Conservation (phyloP, 2,113 vertebrate genomes). For the Oncorhynchus clarkii region DNA sequence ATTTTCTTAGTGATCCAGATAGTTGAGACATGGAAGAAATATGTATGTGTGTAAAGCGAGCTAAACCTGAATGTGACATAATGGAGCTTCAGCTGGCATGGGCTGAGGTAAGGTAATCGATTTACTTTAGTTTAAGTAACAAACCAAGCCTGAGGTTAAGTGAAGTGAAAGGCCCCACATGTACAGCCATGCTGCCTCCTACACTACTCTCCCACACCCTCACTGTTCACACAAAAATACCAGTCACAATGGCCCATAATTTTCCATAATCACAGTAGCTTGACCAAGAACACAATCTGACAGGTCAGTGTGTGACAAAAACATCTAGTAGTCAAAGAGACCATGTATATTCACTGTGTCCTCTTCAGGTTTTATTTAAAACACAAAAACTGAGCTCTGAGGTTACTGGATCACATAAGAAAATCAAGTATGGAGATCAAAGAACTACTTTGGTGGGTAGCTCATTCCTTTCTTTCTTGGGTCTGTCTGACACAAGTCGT, state of each 20-base stretch:
- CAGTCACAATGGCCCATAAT: neutral
- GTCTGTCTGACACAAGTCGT: neutral
- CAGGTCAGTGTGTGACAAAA: neutral
- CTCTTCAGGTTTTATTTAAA: no score
- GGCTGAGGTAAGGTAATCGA: neutral
- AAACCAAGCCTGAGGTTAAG: neutral
- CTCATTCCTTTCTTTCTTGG: neutral
- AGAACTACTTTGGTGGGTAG: neutral
- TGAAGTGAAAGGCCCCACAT: neutral
- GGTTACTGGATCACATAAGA: neutral
- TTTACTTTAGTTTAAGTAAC: neutral
- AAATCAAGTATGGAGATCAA: neutral
- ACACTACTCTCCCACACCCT: neutral
- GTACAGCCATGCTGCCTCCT: slow-evolving; percentile 6
- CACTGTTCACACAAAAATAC: neutral
- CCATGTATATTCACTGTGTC: neutral
- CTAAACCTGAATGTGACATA: neutral
- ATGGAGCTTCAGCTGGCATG: neutral
- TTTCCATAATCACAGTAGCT: no score
- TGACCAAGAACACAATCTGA: neutral
- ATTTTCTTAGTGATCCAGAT: neutral
- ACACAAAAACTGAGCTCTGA: no score
- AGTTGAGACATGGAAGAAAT: neutral
- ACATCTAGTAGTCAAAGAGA: neutral
- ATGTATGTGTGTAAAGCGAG: neutral